Evolutionary conservation across 2,888 invertebrate genomes (phyloP).

Genomic region (Sylvicola cinctus): DNA sequence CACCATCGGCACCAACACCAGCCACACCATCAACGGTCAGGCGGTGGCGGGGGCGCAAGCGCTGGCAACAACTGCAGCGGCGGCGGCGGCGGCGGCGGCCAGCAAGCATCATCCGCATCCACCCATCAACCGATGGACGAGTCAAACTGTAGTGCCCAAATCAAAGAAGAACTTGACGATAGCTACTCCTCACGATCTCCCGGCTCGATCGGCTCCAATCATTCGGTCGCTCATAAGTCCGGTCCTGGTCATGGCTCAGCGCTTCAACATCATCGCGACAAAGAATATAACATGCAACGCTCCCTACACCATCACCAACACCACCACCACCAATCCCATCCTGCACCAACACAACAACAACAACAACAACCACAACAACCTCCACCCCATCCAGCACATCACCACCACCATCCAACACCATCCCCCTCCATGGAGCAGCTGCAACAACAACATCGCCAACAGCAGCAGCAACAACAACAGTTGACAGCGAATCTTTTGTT

Average conservation of each 20-base stretch:
- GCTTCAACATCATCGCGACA: neutral
- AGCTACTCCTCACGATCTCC: constrained; percentile 4
- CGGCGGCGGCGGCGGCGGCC: no score
- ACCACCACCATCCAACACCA: constrained; percentile 11
- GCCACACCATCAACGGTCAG: neutral
- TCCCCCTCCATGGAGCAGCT: constrained; percentile 15
- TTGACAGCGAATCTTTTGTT: constrained; percentile 26
- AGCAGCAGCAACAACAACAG: constrained; percentile 19
- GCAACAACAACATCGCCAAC: constrained; percentile 13
- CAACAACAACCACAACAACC: constrained; percentile 18
- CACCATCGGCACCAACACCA: constrained; percentile 1
- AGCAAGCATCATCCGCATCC: no score
- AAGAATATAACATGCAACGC: no score
- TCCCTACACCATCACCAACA: constrained; percentile 8
- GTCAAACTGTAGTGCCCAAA: neutral
- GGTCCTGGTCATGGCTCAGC: constrained; percentile 1
- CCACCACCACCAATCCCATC: constrained; percentile 10
- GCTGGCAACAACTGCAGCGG: no score
- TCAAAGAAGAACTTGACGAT: constrained; percentile 9
- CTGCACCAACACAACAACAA: constrained; percentile 11
- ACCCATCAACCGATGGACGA: neutral
- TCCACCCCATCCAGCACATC: constrained; percentile 13
- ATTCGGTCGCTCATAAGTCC: constrained; percentile 3
- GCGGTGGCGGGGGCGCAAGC: no score
- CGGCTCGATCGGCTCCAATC: constrained; percentile 5